Evolutionary conservation across 1,140 invertebrate genomes (phyloP).

Genomic region (Anastrepha ludens): DNA sequence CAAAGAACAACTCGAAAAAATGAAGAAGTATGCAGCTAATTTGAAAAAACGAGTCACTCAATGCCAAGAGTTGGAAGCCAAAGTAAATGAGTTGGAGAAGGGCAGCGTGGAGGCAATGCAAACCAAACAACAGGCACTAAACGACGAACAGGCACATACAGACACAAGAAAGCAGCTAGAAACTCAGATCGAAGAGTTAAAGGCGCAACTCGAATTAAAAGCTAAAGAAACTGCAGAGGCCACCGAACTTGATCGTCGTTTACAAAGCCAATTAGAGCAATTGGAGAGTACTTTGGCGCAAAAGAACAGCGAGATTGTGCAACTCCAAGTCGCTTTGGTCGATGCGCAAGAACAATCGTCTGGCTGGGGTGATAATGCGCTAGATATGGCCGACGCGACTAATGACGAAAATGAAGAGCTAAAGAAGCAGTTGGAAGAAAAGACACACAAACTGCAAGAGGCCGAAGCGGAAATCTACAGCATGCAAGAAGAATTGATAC

Average conservation of each 20-base stretch:
- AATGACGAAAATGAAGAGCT: conserved; percentile 40
- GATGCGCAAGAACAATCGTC: conserved; percentile 45
- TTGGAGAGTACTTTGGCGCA: not conserved
- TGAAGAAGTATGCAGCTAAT: conserved; percentile 85
- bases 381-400: not conserved
- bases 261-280: not conserved
- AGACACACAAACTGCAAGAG: conserved; percentile 58
- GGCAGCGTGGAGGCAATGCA: conserved; percentile 15
- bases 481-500: conserved; percentile 53
- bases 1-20: conserved; percentile 79
- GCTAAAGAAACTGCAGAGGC: not conserved
- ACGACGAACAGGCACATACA: not conserved
- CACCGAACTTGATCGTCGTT: not conserved
- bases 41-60: conserved; percentile 82
- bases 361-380: conserved; percentile 49
- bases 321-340: conserved; percentile 48
- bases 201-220: not conserved
- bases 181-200: not conserved
- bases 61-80: conserved; percentile 80
- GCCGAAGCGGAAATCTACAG: conserved; percentile 54
- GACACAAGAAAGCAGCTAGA: conserved; percentile 1
- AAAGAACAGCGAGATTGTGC: conserved; percentile 46
- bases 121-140: not conserved
- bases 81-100: conserved; percentile 68
- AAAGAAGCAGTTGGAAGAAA: conserved; percentile 55